Evolutionary conservation across 1,140 invertebrate species (phyloP).

Genomic region (fruit fly (Drosophila melanogaster)): Release_6_plus_ISO1_MT NC_004354.4:8395001-8395500

Average conservation of each 20-base stretch:
- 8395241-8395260: slow-evolving; percentile 45
- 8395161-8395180: slow-evolving; percentile 56
- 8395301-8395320: slow-evolving; percentile 28
- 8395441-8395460: slow-evolving; percentile 29
- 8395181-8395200: slow-evolving; percentile 44
- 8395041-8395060: not conserved
- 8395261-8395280: slow-evolving; percentile 47
- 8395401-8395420: not conserved
- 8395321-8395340: not conserved
- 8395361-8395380: slow-evolving; percentile 55
- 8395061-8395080: slow-evolving; percentile 51
- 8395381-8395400: slow-evolving; percentile 20
- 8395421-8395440: not conserved
- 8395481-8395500: not conserved
- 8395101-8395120: slow-evolving; percentile 6
- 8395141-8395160: slow-evolving; percentile 52
- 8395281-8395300: slow-evolving; percentile 47
- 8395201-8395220: not conserved
- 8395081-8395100: slow-evolving; percentile 62
- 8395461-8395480: slow-evolving; percentile 47
- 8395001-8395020: slow-evolving; percentile 9
- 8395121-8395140: slow-evolving; percentile 21
- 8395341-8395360: slow-evolving; percentile 7
- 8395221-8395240: slow-evolving; percentile 23
- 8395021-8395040: not conserved